These are phyloP conservation scores for Drosophila helvetica DNA, from an alignment of 2,888 invertebrate species.

Conservation along the genomic window DNA sequence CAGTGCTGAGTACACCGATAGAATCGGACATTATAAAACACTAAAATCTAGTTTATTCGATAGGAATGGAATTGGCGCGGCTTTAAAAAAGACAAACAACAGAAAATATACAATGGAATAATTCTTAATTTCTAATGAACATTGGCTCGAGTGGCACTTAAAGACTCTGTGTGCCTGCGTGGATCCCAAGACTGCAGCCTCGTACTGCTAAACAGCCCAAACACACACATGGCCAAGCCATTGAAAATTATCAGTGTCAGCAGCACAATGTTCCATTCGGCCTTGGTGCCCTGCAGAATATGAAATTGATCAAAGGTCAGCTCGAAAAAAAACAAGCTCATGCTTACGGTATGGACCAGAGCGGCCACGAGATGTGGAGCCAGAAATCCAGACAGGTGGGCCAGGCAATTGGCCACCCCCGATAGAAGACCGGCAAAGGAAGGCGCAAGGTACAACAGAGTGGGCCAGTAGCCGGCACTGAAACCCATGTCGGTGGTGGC, in stretches of 20 bases:
- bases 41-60: not conserved
- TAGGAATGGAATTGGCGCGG: not conserved
- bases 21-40: conserved; percentile 1
- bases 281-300: conserved; percentile 80
- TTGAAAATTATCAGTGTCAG: conserved; percentile 81
- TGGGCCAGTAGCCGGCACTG: conserved; percentile 84
- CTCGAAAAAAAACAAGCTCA: not conserved
- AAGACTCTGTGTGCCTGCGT: conserved; percentile 21
- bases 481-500: conserved; percentile 82
- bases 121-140: not conserved
- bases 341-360: conserved; percentile 81
- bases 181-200: conserved; percentile 83
- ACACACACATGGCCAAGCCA: conserved; percentile 81
- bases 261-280: conserved; percentile 84
- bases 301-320: not conserved
- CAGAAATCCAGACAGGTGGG: conserved; percentile 83
- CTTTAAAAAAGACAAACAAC: conserved; percentile 6
- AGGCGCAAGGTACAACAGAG: conserved; percentile 84
- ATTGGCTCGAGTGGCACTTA: not conserved
- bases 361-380: conserved; percentile 82
- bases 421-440: conserved; percentile 84
- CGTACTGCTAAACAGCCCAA: conserved; percentile 83
- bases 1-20: no score
- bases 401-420: conserved; percentile 84
- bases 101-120: not conserved